Base-by-base conservation (phyloP, 2,888 invertebrate species). In the Mimas tiliae region DNA sequence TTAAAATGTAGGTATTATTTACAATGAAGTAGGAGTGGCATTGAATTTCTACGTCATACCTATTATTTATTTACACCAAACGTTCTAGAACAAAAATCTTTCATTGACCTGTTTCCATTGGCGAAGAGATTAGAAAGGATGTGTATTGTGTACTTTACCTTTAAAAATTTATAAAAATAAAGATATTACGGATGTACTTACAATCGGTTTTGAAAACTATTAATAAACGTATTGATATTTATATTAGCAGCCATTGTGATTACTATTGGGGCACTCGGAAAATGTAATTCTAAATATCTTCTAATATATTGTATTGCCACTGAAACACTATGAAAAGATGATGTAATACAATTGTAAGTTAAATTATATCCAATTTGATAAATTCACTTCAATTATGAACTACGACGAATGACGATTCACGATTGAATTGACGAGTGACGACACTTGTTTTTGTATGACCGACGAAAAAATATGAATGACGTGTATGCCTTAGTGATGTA, bases 201-300 rank as follows among this genome's bases (percentile, higher is more conserved):
- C 96, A 96, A 90, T 82, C 94, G 95, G 88, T 94, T 95, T 86
- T 95, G 95, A 90, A 96, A 96, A 75, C 96, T 95, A 88, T 96
- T 95, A 78, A 96, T 85, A 86, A 96, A 96, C 69, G 94, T 93
- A 80, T 94, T 92, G 72, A 96, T 86, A 75, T 94, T 94, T 72
- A 96, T 86, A 75, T 94, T 94, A 72, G 95, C 90, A 84, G 95
- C 93, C 95, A 96, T 96, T 77, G 77, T 89, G 83, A 72, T 58
- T 19, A 50, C 9, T 8, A 50, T 19, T 9, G 34, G 38, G 34
- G 1, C 19, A 58, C 19, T 19, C 42, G 4, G 3, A 3, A 42
- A 38, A 58, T 16, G 6, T 12, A 42, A 4, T 53, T 12, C 34
- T 50, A 27, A 27, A 27, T 27, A 14, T 34, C 7, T 14, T 34